Evolutionary conservation across 92 coral and sea anemone genomes (phyloP).

Genomic region (Pocillopora grandis): DNA sequence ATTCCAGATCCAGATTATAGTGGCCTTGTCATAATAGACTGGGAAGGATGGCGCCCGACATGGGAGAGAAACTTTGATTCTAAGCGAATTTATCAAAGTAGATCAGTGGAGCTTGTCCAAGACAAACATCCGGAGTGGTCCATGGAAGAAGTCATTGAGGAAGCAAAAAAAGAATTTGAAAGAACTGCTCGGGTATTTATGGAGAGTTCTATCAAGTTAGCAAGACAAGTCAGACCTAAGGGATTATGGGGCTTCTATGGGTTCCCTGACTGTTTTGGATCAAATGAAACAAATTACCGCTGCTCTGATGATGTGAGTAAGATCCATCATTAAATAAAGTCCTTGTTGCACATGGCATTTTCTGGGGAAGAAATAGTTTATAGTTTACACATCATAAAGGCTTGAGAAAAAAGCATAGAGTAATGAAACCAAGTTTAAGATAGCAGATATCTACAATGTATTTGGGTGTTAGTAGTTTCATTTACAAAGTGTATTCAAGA

Average conservation of each 20-base stretch:
- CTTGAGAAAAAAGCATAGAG: too few relatives aligned
- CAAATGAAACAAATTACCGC: constrained; percentile 59
- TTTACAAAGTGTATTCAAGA: not conserved
- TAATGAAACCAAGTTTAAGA: too few relatives aligned
- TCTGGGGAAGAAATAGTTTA: not conserved
- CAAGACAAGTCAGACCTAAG: constrained; percentile 74
- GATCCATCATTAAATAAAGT: not conserved
- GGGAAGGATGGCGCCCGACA: constrained; percentile 99
- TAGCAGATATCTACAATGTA: not conserved
- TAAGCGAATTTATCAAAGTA: constrained; percentile 80
- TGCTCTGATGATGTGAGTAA: constrained; percentile 76
- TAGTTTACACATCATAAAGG: too few relatives aligned
- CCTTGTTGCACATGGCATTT: not conserved
- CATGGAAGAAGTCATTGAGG: constrained; percentile 61
- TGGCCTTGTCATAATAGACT: constrained; percentile 95
- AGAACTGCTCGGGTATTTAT: constrained; percentile 73
- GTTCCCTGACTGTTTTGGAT: constrained; percentile 92
- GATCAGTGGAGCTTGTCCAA: constrained; percentile 76
- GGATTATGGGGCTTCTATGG: constrained; percentile 99
- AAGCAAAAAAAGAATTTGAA: constrained; percentile 82
- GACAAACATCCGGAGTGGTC: constrained; percentile 80
- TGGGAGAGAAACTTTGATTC: constrained; percentile 95
- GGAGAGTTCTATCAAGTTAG: constrained; percentile 80
- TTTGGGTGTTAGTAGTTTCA: not conserved
- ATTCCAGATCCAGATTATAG: constrained; percentile 86